These are phyloP conservation scores for Emys orbicularis DNA, from an alignment of 2,797 vertebrate species.

Conservation along the genomic window DNA sequence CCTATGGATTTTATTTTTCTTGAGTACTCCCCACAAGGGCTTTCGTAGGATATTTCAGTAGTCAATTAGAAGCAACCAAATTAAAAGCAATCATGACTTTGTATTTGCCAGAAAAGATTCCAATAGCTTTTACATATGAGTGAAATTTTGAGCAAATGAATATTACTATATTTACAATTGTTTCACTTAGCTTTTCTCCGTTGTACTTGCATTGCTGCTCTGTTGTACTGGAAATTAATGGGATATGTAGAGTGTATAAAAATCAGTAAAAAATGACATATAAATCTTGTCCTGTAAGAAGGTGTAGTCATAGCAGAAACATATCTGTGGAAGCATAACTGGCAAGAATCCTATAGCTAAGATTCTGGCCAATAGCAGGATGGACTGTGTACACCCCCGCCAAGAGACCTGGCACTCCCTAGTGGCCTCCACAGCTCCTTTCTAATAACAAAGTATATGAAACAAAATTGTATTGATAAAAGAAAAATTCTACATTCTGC, in stretches of 20 bases:
- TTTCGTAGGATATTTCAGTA: background rate
- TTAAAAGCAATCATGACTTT: background rate
- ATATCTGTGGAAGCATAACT: background rate
- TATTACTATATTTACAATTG: background rate
- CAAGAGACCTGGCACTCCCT: background rate
- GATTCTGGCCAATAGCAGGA: constrained; percentile 14
- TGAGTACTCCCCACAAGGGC: background rate
- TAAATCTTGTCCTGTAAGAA: background rate
- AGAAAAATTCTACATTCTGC: background rate
- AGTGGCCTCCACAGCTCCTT: background rate
- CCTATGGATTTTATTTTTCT: background rate
- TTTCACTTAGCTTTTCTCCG: background rate
- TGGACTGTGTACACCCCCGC: background rate
- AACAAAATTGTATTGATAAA: background rate
- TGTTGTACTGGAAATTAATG: background rate
- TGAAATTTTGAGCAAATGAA: background rate
- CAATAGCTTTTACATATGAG: background rate
- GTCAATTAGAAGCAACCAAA: background rate
- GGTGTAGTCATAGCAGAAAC: background rate
- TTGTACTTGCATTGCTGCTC: background rate
- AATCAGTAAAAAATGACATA: background rate
- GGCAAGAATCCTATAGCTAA: background rate
- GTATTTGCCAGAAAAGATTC: background rate
- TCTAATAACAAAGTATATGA: background rate
- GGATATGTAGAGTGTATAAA: background rate